A percentile compares a stretch with the other conserved stretches of the same genome.
Evolutionary conservation across 2,113 vertebrate genomes (phyloP).

Genomic region (Saimiri boliviensis): DNA sequence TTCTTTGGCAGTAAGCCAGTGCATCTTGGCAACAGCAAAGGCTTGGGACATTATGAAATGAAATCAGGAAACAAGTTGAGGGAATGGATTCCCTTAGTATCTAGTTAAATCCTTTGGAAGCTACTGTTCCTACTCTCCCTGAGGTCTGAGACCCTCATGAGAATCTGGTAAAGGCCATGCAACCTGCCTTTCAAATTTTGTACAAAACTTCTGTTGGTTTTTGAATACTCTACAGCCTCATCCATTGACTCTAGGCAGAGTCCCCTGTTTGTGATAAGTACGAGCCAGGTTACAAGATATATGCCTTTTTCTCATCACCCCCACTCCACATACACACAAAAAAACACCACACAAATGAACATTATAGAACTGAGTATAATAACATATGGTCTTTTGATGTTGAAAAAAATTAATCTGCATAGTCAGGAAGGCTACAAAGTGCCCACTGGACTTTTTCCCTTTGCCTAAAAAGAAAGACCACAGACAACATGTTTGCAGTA

Average conservation of each 20-base stretch:
- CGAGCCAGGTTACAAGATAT: neutral
- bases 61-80: neutral
- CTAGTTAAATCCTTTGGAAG: neutral
- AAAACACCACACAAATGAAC: neutral
- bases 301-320: neutral
- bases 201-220: neutral
- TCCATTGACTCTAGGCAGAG: neutral
- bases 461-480: neutral
- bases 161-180: neutral
- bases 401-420: neutral
- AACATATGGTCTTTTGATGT: neutral
- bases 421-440: neutral
- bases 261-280: neutral
- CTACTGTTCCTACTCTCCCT: neutral
- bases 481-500: too few species aligned
- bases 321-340: neutral
- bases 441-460: neutral
- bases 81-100: neutral
- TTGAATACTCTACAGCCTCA: neutral
- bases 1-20: neutral
- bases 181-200: neutral
- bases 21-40: slow-evolving; percentile 33
- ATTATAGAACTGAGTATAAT: neutral
- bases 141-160: neutral
- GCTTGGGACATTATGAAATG: neutral